phyloP scores from a whole-genome alignment of 1,140 invertebrate species.

The Drosophila erecta region DNA sequence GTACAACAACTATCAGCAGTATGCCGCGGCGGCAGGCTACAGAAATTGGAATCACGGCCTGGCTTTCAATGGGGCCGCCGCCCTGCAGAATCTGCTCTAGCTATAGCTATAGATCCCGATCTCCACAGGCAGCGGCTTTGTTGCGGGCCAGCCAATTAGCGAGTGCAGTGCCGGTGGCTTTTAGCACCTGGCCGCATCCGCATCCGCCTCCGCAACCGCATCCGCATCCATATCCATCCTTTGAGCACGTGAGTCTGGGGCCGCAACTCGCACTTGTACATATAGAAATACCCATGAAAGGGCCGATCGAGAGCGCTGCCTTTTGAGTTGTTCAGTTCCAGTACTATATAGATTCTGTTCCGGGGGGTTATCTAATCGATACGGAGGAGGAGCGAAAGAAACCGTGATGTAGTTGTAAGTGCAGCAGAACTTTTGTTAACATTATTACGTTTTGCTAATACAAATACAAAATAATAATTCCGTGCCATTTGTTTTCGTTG shows the following conservation, averaged over 20 bases:
- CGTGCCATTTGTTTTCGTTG: slow-evolving; percentile 81
- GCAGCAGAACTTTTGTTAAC: slow-evolving; percentile 68
- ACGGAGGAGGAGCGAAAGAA: slow-evolving; percentile 58
- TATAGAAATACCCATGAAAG: slow-evolving; percentile 9
- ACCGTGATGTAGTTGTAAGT: slow-evolving; percentile 84
- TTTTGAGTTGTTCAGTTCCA: slow-evolving; percentile 45
- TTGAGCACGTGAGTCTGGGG: slow-evolving; percentile 69
- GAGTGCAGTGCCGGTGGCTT: slow-evolving; percentile 63
- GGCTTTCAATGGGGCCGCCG: slow-evolving; percentile 77
- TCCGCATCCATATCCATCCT: slow-evolving; percentile 39
- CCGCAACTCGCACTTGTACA: slow-evolving; percentile 54
- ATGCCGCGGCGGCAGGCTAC: slow-evolving; percentile 77
- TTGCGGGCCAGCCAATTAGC: slow-evolving; percentile 60
- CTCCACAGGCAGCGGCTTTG: slow-evolving; percentile 63
- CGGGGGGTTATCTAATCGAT: slow-evolving; percentile 24
- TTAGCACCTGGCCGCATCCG: slow-evolving; percentile 53
- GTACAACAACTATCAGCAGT: slow-evolving; percentile 83
- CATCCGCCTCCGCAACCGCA: background rate
- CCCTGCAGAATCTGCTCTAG: slow-evolving; percentile 81
- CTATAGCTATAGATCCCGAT: slow-evolving; percentile 23
- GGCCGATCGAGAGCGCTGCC: slow-evolving; percentile 49
- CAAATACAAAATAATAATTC: slow-evolving; percentile 65
- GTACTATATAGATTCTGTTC: slow-evolving; percentile 41
- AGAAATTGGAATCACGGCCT: slow-evolving; percentile 81
- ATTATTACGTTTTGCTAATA: slow-evolving; percentile 66